Conservation (phyloP, 2,113 vertebrate genomes). For the Lucifuga dentata region DNA sequence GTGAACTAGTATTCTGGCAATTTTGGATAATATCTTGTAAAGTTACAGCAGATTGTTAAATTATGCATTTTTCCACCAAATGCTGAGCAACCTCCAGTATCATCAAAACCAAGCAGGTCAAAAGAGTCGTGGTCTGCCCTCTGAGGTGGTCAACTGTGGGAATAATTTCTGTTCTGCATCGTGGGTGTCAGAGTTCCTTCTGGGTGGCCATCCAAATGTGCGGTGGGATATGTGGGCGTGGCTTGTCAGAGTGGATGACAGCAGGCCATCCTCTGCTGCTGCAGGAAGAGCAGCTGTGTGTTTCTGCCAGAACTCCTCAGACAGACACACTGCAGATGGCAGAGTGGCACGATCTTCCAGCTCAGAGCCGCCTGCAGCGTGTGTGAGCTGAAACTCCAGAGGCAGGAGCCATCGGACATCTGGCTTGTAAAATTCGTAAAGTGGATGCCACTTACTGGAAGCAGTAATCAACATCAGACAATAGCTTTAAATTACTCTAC, state of each 20-base stretch:
- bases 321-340: slow-evolving; percentile 56
- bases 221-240: slow-evolving; percentile 43
- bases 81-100: slow-evolving; percentile 28
- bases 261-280: slow-evolving; percentile 12
- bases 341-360: slow-evolving; percentile 40
- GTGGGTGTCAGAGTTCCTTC: slow-evolving; percentile 42
- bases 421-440: slow-evolving; percentile 44
- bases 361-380: slow-evolving; percentile 28
- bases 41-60: no score
- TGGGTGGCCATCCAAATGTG: slow-evolving; percentile 74
- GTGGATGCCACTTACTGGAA: slow-evolving; percentile 36
- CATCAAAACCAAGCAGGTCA: slow-evolving; percentile 28
- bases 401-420: slow-evolving; percentile 54
- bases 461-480: slow-evolving; percentile 60
- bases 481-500: slow-evolving; percentile 34
- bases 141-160: slow-evolving; percentile 49
- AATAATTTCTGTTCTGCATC: slow-evolving; percentile 27
- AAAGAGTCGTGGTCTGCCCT: slow-evolving; percentile 11
- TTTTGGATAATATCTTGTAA: no score
- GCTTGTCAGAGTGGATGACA: slow-evolving; percentile 54
- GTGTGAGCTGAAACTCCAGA: slow-evolving; percentile 6
- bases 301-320: slow-evolving; percentile 21
- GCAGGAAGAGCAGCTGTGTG: slow-evolving; percentile 36
- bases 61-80: slow-evolving; percentile 19
- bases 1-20: no score